Conservation (phyloP, 2,797 vertebrate genomes). For the Neoniphon sammara region DNA sequence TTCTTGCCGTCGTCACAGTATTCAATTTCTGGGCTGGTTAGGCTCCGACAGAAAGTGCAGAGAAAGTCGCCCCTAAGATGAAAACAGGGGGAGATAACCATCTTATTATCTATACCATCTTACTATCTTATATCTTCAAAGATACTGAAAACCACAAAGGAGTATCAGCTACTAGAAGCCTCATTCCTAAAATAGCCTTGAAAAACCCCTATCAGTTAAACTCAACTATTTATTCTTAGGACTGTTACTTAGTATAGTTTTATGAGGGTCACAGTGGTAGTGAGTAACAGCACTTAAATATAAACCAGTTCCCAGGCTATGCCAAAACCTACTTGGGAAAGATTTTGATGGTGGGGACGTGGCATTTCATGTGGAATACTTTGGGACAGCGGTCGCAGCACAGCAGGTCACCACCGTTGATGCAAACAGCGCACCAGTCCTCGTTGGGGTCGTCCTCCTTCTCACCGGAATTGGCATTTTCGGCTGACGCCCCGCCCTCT, state of each 20-base stretch:
- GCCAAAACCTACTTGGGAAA: slow-evolving; percentile 72
- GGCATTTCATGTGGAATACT: slow-evolving; percentile 98
- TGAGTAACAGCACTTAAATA: background rate
- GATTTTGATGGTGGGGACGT: slow-evolving; percentile 93
- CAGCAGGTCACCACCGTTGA: slow-evolving; percentile 95
- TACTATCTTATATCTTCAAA: background rate
- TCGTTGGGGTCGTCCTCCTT: slow-evolving; percentile 98
- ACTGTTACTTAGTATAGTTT: too few relatives aligned
- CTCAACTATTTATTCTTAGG: too few relatives aligned
- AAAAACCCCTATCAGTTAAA: too few relatives aligned
- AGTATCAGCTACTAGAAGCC: too few relatives aligned
- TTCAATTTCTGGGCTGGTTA: slow-evolving; percentile 92
- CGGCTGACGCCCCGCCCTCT: slow-evolving; percentile 65
- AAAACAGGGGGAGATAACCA: slow-evolving; percentile 7
- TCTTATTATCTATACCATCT: background rate
- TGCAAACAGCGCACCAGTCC: slow-evolving; percentile 99
- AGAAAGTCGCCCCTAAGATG: slow-evolving; percentile 93
- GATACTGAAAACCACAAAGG: too few relatives aligned
- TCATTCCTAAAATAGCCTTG: too few relatives aligned
- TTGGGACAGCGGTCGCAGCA: slow-evolving; percentile 99
- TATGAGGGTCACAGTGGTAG: too few relatives aligned
- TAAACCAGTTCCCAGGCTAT: background rate
- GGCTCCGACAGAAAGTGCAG: slow-evolving; percentile 96
- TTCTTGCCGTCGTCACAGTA: slow-evolving; percentile 94
- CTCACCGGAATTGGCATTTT: slow-evolving; percentile 61